A percentile compares a stretch with the other conserved stretches of the same genome.
Evolutionary conservation across 2,797 vertebrate species (phyloP).

Genomic region (Acrocephalus scirpaceus): DNA sequence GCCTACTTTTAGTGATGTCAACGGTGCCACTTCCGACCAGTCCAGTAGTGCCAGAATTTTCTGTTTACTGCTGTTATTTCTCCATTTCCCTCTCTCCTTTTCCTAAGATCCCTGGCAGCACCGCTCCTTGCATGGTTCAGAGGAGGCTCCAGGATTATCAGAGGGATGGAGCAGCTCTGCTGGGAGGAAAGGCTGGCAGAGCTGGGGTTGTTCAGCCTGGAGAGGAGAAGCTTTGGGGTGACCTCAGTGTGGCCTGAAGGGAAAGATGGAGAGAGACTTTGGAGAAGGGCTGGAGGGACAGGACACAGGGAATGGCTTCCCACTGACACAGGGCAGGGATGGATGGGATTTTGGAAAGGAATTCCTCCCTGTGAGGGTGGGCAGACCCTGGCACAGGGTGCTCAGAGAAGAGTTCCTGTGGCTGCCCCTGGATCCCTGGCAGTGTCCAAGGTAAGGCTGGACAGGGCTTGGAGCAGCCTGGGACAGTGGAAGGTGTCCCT

Average conservation of each 20-base stretch:
- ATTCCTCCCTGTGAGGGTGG: fast-evolving
- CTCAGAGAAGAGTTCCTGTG: not conserved
- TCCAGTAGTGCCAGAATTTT: not conserved
- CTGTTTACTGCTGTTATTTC: not conserved
- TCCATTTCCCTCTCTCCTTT: not conserved
- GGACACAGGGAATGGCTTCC: not conserved
- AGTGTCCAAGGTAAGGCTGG: not conserved
- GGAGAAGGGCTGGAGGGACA: no score
- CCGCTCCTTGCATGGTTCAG: not conserved
- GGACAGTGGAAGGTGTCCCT: not conserved
- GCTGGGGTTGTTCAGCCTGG: not conserved
- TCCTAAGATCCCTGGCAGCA: not conserved
- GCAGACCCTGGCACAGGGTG: fast-evolving
- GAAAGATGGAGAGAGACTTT: not conserved
- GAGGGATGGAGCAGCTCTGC: not conserved
- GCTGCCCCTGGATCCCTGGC: not conserved
- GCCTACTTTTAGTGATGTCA: conserved; percentile 34
- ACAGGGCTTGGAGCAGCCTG: not conserved
- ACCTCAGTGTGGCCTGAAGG: fast-evolving
- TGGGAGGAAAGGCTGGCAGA: not conserved
- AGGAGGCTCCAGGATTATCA: not conserved
- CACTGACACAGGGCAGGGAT: fast-evolving
- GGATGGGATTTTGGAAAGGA: not conserved
- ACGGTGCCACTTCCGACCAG: not conserved
- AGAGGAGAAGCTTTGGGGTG: not conserved